Conservation (phyloP, 2,888 invertebrate species). For the Watsonalla binaria region DNA sequence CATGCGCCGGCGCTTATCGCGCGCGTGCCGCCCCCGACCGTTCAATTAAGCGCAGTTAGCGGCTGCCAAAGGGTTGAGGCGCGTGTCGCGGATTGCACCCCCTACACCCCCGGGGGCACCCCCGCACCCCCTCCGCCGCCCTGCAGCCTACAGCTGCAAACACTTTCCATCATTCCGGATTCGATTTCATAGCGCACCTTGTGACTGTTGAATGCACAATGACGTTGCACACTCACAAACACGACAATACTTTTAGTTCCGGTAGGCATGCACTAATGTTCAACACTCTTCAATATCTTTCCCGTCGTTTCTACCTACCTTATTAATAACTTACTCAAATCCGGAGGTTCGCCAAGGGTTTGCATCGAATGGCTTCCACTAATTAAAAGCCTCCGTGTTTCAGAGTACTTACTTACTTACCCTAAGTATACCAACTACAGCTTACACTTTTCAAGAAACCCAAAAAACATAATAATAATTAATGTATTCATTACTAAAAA, state of each 20-base stretch:
- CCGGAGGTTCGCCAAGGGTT: no score
- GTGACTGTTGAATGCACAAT: background rate
- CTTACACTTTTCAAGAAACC: no score
- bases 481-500: no score
- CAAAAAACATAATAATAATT: no score
- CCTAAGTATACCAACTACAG: no score
- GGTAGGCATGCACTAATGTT: no score
- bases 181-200: constrained; percentile 31
- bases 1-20: constrained; percentile 11
- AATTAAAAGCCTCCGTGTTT: no score
- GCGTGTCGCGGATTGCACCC: constrained; percentile 30
- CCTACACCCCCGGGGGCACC: constrained; percentile 3
- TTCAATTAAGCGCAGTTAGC: constrained; percentile 53
- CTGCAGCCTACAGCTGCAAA: constrained; percentile 19
- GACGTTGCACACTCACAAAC: background rate
- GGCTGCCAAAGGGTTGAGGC: constrained; percentile 50
- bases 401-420: no score
- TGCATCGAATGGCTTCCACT: no score
- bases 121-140: constrained; percentile 16
- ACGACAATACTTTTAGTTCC: background rate
- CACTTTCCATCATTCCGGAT: constrained; percentile 34
- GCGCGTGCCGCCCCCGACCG: constrained; percentile 22
- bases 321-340: no score
- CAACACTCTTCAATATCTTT: no score
- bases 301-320: no score